Conservation (phyloP, 2,113 vertebrate genomes). For the Scartelaos histophorus region DNA sequence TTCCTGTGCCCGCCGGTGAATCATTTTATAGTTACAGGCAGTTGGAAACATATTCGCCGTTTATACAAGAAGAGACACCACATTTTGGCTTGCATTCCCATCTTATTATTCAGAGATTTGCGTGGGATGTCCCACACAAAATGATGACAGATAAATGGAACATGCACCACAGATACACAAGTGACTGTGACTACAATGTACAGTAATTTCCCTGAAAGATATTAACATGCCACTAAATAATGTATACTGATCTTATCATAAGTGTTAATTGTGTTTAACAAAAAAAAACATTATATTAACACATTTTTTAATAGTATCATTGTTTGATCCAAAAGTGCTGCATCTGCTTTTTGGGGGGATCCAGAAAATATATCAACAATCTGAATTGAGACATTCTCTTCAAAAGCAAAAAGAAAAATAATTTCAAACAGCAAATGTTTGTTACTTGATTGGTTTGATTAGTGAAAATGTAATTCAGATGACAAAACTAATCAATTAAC, state of each 20-base stretch:
- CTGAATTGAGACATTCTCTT: too few species aligned
- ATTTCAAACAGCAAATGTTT: too few species aligned
- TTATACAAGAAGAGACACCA: slow-evolving; percentile 14
- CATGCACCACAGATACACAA: neutral
- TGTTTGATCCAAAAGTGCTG: neutral
- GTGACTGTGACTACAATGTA: slow-evolving; percentile 9
- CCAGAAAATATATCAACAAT: too few species aligned
- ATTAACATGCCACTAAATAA: neutral
- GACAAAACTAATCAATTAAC: too few species aligned
- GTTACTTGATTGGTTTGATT: neutral
- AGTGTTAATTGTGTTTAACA: too few species aligned
- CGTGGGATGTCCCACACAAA: neutral
- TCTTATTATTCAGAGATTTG: slow-evolving; percentile 12
- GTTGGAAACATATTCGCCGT: slow-evolving; percentile 3
- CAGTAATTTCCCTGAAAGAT: neutral
- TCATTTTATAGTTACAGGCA: slow-evolving; percentile 5
- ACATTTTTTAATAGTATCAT: neutral
- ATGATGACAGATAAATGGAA: slow-evolving; percentile 18
- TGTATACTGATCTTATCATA: neutral
- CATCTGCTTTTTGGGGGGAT: neutral
- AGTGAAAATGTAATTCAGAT: too few species aligned
- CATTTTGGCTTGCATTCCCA: slow-evolving; percentile 7
- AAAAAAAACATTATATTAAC: neutral
- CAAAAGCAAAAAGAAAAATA: neutral
- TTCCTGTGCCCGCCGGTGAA: neutral